Evolutionary conservation across 2,888 invertebrate species (phyloP).

Genomic region (Urechis unicinctus): DNA sequence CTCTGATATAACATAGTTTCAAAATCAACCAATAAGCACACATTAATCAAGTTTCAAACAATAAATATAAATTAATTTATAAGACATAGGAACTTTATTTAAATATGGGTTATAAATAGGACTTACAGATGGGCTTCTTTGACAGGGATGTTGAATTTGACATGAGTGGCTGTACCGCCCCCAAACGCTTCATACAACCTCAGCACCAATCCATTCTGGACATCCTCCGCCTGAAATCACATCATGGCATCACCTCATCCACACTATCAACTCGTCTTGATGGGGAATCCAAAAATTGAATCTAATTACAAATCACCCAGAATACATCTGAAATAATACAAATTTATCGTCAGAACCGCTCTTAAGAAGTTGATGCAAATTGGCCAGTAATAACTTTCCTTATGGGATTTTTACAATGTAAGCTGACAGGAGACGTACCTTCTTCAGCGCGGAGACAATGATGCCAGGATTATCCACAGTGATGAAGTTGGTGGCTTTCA

Average conservation of each 20-base stretch:
- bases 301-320: too few relatives aligned
- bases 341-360: too few relatives aligned
- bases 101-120: neutral
- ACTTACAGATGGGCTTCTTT: conserved; percentile 13
- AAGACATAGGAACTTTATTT: neutral
- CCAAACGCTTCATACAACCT: conserved; percentile 51
- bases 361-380: neutral
- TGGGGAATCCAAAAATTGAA: too few relatives aligned
- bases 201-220: conserved; percentile 34
- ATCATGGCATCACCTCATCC: neutral
- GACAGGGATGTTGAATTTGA: conserved; percentile 8
- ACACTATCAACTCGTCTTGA: too few relatives aligned
- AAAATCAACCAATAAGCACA: neutral
- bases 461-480: conserved; percentile 38
- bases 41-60: neutral
- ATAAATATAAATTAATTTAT: neutral
- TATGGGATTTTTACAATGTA: neutral
- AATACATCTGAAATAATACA: too few relatives aligned
- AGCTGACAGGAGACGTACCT: conserved; percentile 29
- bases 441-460: conserved; percentile 49
- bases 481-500: conserved; percentile 23
- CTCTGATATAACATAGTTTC: neutral
- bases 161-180: conserved; percentile 29
- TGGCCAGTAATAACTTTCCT: neutral
- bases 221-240: conserved; percentile 32